Percentiles rank a stretch among this genome's conserved stretches.
These are phyloP conservation scores for Electrona antarctica DNA, from an alignment of 2,113 vertebrate species.

Conservation along the genomic window DNA sequence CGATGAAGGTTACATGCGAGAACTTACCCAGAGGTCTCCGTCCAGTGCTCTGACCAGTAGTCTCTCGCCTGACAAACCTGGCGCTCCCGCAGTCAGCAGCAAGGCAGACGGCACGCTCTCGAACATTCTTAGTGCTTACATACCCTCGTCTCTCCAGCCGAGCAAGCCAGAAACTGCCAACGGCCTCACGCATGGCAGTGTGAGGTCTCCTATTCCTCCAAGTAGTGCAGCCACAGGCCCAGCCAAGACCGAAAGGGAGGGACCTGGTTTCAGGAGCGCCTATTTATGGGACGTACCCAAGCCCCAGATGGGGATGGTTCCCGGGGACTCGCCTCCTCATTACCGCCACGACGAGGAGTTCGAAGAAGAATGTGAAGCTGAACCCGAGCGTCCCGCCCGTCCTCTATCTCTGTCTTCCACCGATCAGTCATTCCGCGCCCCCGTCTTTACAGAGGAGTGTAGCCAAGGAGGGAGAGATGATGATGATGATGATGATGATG, in stretches of 20 bases:
- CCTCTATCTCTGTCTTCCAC: conserved; percentile 85
- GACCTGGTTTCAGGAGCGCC: conserved; percentile 67
- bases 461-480: conserved; percentile 59
- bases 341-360: conserved; percentile 80
- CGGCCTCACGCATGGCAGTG: conserved; percentile 84
- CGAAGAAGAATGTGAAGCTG: conserved; percentile 79
- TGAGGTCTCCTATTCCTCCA: conserved; percentile 54
- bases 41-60: conserved; percentile 48
- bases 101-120: conserved; percentile 57
- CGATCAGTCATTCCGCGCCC: conserved; percentile 80
- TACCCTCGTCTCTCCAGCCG: conserved; percentile 56
- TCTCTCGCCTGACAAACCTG: conserved; percentile 55
- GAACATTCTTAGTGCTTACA: conserved; percentile 74
- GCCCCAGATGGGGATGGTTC: conserved; percentile 69
- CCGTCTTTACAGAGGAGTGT: conserved; percentile 72
- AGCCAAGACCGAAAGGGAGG: conserved; percentile 65
- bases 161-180: conserved; percentile 79
- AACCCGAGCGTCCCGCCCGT: conserved; percentile 80
- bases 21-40: conserved; percentile 68
- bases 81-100: conserved; percentile 31
- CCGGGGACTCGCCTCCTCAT: conserved; percentile 78
- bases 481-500: conserved; percentile 56
- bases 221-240: conserved; percentile 47
- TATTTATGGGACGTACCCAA: conserved; percentile 77
- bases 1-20: conserved; percentile 73